Evolutionary conservation across 2,797 vertebrate species (phyloP), one percentile per base, ranked within the genome.

Genomic region (Aphelocoma californica): DNA sequence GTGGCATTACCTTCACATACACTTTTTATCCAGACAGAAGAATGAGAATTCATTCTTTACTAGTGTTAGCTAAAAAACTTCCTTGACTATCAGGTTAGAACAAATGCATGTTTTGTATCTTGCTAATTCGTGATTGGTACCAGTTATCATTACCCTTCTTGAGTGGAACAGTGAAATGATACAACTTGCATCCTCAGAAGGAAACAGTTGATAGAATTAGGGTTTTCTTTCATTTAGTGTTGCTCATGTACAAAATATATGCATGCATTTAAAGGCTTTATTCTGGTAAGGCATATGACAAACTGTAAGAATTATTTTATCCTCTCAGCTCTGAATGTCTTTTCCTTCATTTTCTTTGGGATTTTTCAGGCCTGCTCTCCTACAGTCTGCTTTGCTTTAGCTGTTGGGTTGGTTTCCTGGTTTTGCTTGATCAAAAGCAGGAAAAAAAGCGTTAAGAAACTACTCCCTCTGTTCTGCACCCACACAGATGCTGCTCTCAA

Each of bases 341-440:
- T 71, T 61, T 79, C n/a, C 34, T 14, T 65, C 10, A 56, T 45
- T 89, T 87, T 65, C n/a, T 50, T 50, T 9, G 4, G 7, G 21
- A 34, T 48, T 85, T 72, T 87, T 88, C 48, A 77, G 44, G 29
- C 42, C 26, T 78, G 15, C 8, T 12, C 8, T 80, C 23, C 44
- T 42, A 58, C 60, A 40, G 6, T 50, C 36, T 17, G 32, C 10
- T 66, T 71, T 71, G 18, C 26, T 71, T 93, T 60, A 89, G 14
- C 34, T 73, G 23, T 24, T 91, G 66, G 18, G 21, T 62, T 80
- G 28, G 7, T 34, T 88, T 90, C 79, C 54, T 44, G 28, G 9
- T 42, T 93, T 79, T 81, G 5, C 18, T 66, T 51, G 73, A 87
- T 62, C 42, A 82, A 75, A 96, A 87, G 13, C 16, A 73, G 11